phyloP scores from a whole-genome alignment of 2,113 vertebrate species.

The Muscicapa adusta region DNA sequence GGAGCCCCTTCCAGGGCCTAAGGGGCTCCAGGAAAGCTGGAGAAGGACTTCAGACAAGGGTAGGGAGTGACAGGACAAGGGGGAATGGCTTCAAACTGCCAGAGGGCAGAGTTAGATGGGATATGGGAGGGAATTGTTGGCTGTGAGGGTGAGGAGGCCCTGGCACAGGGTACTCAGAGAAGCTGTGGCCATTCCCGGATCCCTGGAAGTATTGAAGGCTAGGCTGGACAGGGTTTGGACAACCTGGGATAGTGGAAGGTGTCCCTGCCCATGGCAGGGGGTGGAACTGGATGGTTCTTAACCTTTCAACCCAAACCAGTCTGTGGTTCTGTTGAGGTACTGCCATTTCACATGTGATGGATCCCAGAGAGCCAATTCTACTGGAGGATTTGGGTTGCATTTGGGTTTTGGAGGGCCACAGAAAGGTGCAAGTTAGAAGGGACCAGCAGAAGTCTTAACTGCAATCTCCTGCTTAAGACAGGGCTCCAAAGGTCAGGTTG shows the following conservation, averaged over 20 bases:
- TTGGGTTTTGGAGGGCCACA: background rate
- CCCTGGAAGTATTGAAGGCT: background rate
- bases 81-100: background rate
- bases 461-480: background rate
- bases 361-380: background rate
- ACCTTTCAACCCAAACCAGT: background rate
- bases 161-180: background rate
- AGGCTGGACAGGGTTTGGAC: background rate
- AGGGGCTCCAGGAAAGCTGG: background rate
- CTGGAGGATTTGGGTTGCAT: background rate
- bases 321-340: background rate
- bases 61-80: background rate
- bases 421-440: background rate
- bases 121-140: background rate
- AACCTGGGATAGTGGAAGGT: fast-evolving
- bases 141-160: background rate
- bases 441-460: background rate
- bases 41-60: background rate
- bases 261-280: background rate
- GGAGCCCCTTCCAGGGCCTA: background rate
- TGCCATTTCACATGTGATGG: background rate
- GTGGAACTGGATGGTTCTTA: background rate
- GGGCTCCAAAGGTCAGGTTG: background rate
- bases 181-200: background rate
- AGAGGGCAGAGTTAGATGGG: background rate